Conservation (phyloP, 1,140 invertebrate species). For the Subanguina moxae region DNA sequence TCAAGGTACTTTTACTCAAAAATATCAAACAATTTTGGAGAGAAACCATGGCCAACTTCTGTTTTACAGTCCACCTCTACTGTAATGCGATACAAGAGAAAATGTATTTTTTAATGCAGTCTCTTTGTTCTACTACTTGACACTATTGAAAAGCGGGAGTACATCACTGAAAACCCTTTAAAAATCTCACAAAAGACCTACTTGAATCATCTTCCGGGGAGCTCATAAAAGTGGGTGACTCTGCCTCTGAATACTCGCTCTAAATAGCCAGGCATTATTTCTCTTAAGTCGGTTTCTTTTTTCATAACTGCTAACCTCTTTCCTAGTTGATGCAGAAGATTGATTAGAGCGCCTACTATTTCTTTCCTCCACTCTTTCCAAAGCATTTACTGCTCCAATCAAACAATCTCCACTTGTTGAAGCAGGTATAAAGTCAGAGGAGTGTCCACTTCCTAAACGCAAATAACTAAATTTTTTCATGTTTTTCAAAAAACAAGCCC, state of each 20-base stretch:
- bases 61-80: too few relatives aligned
- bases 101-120: too few relatives aligned
- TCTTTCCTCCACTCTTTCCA: neutral
- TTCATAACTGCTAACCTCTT: neutral
- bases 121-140: too few relatives aligned
- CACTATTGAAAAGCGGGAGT: too few relatives aligned
- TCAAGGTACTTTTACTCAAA: too few relatives aligned
- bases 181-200: slow-evolving; percentile 33
- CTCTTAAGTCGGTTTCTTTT: too few relatives aligned
- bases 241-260: neutral
- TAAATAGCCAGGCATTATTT: neutral
- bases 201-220: slow-evolving; percentile 55
- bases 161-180: too few relatives aligned
- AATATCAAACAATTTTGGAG: too few relatives aligned
- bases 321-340: neutral
- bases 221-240: slow-evolving; percentile 52
- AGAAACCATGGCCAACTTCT: too few relatives aligned
- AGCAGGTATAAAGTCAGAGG: neutral
- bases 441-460: neutral
- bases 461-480: too few relatives aligned
- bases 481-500: too few relatives aligned
- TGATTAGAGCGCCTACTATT: neutral
- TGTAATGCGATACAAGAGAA: too few relatives aligned
- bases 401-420: neutral
- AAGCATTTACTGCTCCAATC: neutral